These are phyloP conservation scores for Eulemur rubriventer DNA, from an alignment of 2,797 vertebrate species.

Conservation along the genomic window DNA sequence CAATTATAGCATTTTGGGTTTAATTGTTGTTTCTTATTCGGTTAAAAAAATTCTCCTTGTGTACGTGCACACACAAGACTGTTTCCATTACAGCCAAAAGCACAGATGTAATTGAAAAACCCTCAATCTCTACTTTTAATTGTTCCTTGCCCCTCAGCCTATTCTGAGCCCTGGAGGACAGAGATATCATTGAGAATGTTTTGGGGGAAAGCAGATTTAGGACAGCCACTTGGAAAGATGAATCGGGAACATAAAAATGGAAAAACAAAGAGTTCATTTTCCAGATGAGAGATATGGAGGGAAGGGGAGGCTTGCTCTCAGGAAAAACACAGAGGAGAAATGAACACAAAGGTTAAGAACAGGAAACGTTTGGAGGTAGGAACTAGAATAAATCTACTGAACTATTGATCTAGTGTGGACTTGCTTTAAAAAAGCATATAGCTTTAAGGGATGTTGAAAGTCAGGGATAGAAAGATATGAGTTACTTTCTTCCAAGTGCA, in stretches of 20 bases:
- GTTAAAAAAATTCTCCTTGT: not conserved
- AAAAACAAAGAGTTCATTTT: slow-evolving; percentile 45
- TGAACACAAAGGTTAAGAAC: slow-evolving; percentile 25
- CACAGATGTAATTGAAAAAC: not conserved
- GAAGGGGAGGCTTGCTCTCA: not conserved
- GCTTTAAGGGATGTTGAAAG: not conserved
- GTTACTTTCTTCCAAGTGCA: not conserved
- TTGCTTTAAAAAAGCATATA: not conserved
- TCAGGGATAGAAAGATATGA: not conserved
- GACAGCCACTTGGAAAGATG: not conserved
- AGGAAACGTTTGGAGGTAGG: not conserved
- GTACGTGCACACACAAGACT: not conserved
- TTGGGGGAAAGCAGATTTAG: slow-evolving; percentile 38
- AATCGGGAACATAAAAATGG: slow-evolving; percentile 52
- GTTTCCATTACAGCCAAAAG: not conserved
- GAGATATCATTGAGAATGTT: slow-evolving; percentile 31
- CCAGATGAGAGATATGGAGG: not conserved
- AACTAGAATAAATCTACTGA: slow-evolving; percentile 7
- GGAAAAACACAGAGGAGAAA: slow-evolving; percentile 1
- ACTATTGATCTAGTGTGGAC: not conserved
- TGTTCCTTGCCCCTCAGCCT: not conserved
- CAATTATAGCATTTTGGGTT: not conserved
- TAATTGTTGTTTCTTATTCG: not conserved
- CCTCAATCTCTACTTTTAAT: slow-evolving; percentile 34
- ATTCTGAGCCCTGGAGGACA: not conserved